Base-by-base conservation (phyloP, 37 sponge, comb jelly and placozoan genomes). In the Chondrilla cf. caribensis region DNA sequence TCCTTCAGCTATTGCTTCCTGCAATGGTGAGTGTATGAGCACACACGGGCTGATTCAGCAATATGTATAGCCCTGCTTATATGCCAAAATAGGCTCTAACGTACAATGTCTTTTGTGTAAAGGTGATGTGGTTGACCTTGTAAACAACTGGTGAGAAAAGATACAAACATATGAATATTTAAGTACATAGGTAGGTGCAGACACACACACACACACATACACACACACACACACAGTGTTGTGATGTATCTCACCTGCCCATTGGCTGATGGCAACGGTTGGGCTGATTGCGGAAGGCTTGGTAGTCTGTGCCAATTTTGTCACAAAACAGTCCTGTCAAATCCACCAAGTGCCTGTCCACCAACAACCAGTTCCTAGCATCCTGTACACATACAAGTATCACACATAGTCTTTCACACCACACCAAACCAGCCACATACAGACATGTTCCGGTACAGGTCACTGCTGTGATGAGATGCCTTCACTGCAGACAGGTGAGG, bases 251-350 rank as follows among this genome's bases (percentile, higher is more conserved):
- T 80, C 38, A 92, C 93, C 82, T 86, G 38, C 71, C 71, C n/a
- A 38, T 71, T 8, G 32, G 32, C 24, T 62, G 60, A 37, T 42
- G 68, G 60, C 95, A 94, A 17, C 42, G 51, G 4, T 59, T 40
- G 21, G 39, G 18, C 44, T 94, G 95, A 37, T 88, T 26, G 29
- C 88, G 79, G 67, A 94, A 94, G 1, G 86, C 95, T 44, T 54
- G 42, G 58, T 94, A 86, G 71, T 38, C 28, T 26, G 88, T 83
- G 0, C 95, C 95, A 67, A 94, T 90, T 60, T 67, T 90, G 65
- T 94, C 78, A 73, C 95, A 94, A 17, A 59, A 77, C 15, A 75
- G 0, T 82, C 88, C 90, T 28, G 86, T 39, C 41, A 94, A 38
- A 22, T 85, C 95, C 55, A 91, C 86, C 43, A 85, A n/a, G 29